Evolutionary conservation across 2,113 vertebrate species (phyloP).

Genomic region (Apodemus speciosus): DNA sequence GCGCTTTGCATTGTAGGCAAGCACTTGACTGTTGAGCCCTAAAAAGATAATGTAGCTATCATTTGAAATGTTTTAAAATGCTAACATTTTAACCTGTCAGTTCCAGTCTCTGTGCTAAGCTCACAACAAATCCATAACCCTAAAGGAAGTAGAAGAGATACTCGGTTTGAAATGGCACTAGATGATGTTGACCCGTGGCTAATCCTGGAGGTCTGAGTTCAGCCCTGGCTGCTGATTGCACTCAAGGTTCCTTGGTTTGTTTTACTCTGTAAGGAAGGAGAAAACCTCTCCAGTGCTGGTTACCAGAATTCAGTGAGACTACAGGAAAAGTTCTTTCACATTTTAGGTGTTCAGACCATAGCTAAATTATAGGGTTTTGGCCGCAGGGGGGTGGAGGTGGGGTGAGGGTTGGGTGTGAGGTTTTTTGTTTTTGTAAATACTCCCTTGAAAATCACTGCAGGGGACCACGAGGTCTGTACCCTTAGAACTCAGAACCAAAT

Average conservation of each 20-base stretch:
- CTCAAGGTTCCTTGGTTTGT: background rate
- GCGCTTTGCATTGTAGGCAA: background rate
- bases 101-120: background rate
- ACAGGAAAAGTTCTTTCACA: background rate
- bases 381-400: background rate
- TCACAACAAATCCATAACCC: background rate
- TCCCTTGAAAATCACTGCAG: background rate
- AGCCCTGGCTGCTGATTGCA: background rate
- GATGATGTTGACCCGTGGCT: background rate
- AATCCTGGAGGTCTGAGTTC: background rate
- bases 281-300: background rate
- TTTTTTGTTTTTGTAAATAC: background rate
- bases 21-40: background rate
- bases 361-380: no score
- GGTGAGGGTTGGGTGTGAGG: background rate
- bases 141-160: slow-evolving; percentile 33
- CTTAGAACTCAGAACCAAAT: background rate
- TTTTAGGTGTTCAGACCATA: background rate
- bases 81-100: background rate
- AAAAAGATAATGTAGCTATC: background rate
- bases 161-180: background rate
- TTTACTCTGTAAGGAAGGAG: background rate
- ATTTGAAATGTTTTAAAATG: background rate
- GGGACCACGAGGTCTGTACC: background rate
- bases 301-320: slow-evolving; percentile 18